phyloP scores from a whole-genome alignment of 2,888 invertebrate genomes.

The Melinaea menophilus region DNA sequence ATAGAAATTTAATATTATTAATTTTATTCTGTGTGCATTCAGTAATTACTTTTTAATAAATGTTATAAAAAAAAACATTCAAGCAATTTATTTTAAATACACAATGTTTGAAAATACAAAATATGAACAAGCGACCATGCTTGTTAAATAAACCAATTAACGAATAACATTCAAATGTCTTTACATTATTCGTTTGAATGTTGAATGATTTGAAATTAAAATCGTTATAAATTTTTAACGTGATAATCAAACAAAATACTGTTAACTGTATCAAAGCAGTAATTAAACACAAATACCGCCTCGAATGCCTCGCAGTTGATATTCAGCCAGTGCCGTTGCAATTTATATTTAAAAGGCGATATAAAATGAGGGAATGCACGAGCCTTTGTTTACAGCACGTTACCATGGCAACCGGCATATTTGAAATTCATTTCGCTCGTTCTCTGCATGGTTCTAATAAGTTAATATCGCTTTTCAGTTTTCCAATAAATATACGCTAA shows the following conservation, averaged over 20 bases:
- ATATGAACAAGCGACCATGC: no score
- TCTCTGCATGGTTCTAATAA: no score
- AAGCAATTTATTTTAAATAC: no score
- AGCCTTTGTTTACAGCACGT: slow-evolving; percentile 1
- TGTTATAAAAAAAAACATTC: no score
- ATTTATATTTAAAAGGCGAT: slow-evolving; percentile 4
- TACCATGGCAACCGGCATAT: background rate
- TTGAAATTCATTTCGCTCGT: slow-evolving; percentile 1
- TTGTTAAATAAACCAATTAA: no score
- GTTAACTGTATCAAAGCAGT: background rate
- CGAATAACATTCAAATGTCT: background rate
- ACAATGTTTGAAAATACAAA: no score
- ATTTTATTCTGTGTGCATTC: no score
- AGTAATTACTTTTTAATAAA: no score
- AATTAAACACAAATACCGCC: background rate
- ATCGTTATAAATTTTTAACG: background rate
- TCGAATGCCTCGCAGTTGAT: background rate
- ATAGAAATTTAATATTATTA: no score
- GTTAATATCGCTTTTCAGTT: no score
- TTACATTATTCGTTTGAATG: background rate
- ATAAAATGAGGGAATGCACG: slow-evolving; percentile 1
- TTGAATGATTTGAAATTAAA: background rate
- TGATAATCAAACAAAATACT: background rate
- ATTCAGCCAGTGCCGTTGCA: background rate
- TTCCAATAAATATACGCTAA: no score